phyloP scores from a whole-genome alignment of 2,113 vertebrate species.

The Pterophyllum scalare region DNA sequence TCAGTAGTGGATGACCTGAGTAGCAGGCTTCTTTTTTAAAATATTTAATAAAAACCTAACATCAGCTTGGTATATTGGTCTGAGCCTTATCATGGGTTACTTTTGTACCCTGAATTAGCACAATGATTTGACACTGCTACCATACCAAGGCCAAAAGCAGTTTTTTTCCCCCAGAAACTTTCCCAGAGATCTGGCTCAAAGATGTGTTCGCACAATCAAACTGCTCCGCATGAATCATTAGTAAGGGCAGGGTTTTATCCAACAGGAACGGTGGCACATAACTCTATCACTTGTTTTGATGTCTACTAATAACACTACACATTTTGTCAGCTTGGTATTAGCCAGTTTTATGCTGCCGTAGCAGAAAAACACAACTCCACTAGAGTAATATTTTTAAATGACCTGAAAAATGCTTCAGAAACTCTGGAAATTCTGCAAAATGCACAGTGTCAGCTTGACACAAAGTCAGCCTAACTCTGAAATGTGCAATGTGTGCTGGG shows the following conservation, averaged over 20 bases:
- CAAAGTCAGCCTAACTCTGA: not conserved
- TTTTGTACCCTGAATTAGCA: not conserved
- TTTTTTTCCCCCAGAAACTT: not conserved
- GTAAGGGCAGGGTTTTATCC: not conserved
- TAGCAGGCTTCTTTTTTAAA: not conserved
- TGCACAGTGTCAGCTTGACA: not conserved
- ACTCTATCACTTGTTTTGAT: conserved; percentile 15
- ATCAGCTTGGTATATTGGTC: too few relatives aligned
- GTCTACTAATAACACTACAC: conserved; percentile 8
- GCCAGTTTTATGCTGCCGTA: conserved; percentile 15
- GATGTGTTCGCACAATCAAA: conserved; percentile 32
- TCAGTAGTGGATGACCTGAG: not conserved
- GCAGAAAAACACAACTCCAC: not conserved
- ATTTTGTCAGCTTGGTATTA: not conserved
- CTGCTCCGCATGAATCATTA: not conserved
- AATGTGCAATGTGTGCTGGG: conserved; percentile 27
- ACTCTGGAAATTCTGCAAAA: not conserved
- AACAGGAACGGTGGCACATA: conserved; percentile 8
- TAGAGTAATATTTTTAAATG: not conserved
- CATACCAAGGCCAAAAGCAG: conserved; percentile 7
- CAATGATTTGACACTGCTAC: not conserved
- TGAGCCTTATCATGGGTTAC: too few relatives aligned
- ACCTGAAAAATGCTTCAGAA: not conserved
- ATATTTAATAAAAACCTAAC: too few relatives aligned
- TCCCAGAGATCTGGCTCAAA: conserved; percentile 20